Conservation (phyloP, 2,888 invertebrate genomes). For the Drosophila picticornis region DNA sequence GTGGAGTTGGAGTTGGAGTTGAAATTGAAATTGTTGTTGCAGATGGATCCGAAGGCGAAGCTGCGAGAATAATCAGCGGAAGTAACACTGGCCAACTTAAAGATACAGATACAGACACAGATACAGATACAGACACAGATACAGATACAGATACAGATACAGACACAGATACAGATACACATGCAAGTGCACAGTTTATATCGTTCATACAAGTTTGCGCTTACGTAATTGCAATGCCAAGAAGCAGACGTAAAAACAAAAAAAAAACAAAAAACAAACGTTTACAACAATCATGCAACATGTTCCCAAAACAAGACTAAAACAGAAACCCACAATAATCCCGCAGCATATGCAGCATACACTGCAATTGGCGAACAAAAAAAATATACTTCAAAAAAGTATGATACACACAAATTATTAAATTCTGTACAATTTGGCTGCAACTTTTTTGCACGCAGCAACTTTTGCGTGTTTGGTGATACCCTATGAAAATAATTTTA, state of each 20-base stretch:
- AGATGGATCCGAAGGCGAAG: background rate
- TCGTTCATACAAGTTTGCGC: constrained; percentile 18
- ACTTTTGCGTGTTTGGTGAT: constrained; percentile 31
- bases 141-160: constrained; percentile 9
- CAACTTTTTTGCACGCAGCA: constrained; percentile 33
- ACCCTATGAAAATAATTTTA: constrained; percentile 2
- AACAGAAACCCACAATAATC: constrained; percentile 12
- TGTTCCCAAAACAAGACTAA: constrained; percentile 42
- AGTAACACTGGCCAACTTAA: constrained; percentile 20
- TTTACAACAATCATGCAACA: constrained; percentile 56
- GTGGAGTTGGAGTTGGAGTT: constrained; percentile 3
- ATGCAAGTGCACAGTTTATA: constrained; percentile 5
- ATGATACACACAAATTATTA: constrained; percentile 50
- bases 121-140: constrained; percentile 1
- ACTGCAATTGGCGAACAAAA: constrained; percentile 16
- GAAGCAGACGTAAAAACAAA: constrained; percentile 5
- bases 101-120: constrained; percentile 20
- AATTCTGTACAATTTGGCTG: constrained; percentile 41
- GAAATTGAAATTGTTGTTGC: no score
- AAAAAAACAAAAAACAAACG: background rate
- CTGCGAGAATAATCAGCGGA: constrained; percentile 24
- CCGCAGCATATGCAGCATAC: constrained; percentile 50
- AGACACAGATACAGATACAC: constrained; percentile 9
- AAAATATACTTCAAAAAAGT: background rate
- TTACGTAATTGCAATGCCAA: constrained; percentile 58